A percentile compares a stretch with the other conserved stretches of the same genome.
phyloP scores from a whole-genome alignment of 2,113 vertebrate species.

The Onychostoma macrolepis region DNA sequence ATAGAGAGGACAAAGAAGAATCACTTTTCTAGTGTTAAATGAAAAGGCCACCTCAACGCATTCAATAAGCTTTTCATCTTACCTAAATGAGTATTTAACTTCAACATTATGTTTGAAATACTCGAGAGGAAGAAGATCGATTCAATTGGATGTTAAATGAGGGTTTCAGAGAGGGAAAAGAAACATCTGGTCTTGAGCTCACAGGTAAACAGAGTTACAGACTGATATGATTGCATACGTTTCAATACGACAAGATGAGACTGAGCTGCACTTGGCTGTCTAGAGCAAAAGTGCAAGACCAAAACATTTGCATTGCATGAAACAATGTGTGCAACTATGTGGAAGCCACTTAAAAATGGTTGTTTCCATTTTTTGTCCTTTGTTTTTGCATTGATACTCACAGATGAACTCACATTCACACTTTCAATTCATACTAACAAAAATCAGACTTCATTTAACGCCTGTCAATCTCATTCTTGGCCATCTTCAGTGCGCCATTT shows the following conservation, averaged over 20 bases:
- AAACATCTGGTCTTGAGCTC: conserved; percentile 24
- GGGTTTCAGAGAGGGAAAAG: neutral
- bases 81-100: neutral
- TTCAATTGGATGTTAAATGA: neutral
- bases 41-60: conserved; percentile 23
- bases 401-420: conserved; percentile 31
- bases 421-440: conserved; percentile 43
- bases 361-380: conserved; percentile 55
- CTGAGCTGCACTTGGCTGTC: conserved; percentile 37
- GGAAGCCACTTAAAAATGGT: conserved; percentile 65
- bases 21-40: conserved; percentile 22
- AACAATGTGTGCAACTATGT: conserved; percentile 50
- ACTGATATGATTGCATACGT: conserved; percentile 67
- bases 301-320: conserved; percentile 47
- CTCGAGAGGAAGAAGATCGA: neutral
- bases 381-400: conserved; percentile 64
- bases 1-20: conserved; percentile 35
- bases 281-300: conserved; percentile 37
- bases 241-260: conserved; percentile 34
- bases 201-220: conserved; percentile 44
- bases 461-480: conserved; percentile 76
- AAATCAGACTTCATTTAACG: conserved; percentile 20
- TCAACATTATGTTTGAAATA: conserved; percentile 7
- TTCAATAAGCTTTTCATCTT: neutral
- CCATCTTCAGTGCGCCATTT: conserved; percentile 78